Evolutionary conservation across 2,888 invertebrate genomes (phyloP), one percentile per base, ranked within the genome.

Genomic region (Venusia cambrica): DNA sequence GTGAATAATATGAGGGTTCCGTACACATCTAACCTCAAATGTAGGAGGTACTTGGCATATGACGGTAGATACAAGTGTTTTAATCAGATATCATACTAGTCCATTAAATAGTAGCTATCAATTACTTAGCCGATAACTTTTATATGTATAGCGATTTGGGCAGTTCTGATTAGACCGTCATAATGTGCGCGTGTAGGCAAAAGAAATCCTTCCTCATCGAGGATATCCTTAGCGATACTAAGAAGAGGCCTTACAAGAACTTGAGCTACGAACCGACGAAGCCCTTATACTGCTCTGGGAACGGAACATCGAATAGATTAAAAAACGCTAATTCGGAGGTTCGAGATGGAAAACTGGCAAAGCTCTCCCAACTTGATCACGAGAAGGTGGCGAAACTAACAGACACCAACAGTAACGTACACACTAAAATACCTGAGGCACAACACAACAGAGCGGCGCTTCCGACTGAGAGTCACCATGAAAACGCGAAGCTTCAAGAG

Each of bases 21-120:
- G 5, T 11, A 17, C 9, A n/a, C n/a, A n/a, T n/a, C n/a, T n/a
- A 7, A 8, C n/a, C 8, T 20, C n/a, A 12, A 13, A 8, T 12
- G 2, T 6, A 8, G 21, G 21, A 12, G 9, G 22, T 7, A n/a
- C n/a, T n/a, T n/a, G n/a, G n/a, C n/a, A n/a, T n/a, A n/a, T n/a
- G n/a, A n/a, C 6, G 5, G 4, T 3, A 1, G 3, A n/a, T 3
- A 12, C 5, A 13, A 12, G 31, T 39, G 45, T 40, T 44, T 35
- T 45, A 47, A 50, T 56, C 56, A 57, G 54, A 75, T 77, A 81
- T 79, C 75, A 78, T 64, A 62, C 47, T 58, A 67, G 69, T 75
- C 79, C 80, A 80, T 79, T 80, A 77, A 80, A 77, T 75, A 74
- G 76, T 76, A 78, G 78, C 78, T 81, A 84, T 83, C 84, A 83